Evolutionary conservation across 1,140 invertebrate genomes (phyloP).

Genomic region (Trichonephila clavata): DNA sequence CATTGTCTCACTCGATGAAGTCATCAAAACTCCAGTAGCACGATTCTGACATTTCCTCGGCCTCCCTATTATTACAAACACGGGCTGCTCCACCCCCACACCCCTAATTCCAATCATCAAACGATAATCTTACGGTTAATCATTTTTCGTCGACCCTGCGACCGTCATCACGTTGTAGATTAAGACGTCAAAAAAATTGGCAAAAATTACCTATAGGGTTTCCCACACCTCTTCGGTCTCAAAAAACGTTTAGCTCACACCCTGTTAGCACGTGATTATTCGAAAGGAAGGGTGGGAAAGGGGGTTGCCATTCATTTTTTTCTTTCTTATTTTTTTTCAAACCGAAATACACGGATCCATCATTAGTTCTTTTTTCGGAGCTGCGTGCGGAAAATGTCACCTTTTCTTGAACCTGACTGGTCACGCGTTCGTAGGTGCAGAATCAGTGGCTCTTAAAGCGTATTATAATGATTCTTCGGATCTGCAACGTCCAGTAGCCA

Average conservation of each 20-base stretch:
- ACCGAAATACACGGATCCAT: neutral
- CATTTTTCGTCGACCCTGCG: neutral
- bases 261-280: conserved; percentile 62
- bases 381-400: conserved; percentile 65
- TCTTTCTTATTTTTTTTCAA: neutral
- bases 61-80: conserved; percentile 43
- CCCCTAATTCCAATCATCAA: conserved; percentile 14
- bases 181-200: conserved; percentile 18
- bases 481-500: conserved; percentile 1
- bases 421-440: conserved; percentile 27
- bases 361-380: conserved; percentile 15
- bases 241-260: conserved; percentile 55
- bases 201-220: conserved; percentile 24
- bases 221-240: conserved; percentile 40
- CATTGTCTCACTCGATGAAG: conserved; percentile 5
- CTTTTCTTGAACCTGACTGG: neutral
- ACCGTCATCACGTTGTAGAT: conserved; percentile 39
- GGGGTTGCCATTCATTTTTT: neutral
- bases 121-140: neutral
- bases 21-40: conserved; percentile 30
- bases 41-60: conserved; percentile 45
- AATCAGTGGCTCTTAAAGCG: neutral
- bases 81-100: conserved; percentile 6
- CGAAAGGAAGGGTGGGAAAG: neutral
- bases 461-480: conserved; percentile 21